Conservation (phyloP, 2,113 vertebrate species). For the Hystrix brachyura region DNA sequence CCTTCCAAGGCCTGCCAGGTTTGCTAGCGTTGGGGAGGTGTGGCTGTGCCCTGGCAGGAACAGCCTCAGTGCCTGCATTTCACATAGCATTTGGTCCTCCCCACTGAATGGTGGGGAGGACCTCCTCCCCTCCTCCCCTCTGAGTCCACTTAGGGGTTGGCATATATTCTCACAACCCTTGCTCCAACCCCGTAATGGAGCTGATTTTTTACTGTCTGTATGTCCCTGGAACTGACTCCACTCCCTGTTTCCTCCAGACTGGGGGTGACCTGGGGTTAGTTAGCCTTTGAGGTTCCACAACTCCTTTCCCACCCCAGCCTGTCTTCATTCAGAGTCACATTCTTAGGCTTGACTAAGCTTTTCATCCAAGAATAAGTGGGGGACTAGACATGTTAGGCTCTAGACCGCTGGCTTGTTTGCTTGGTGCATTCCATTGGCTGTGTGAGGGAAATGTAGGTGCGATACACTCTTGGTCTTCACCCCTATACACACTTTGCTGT, state of each 20-base stretch:
- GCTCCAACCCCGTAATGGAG: neutral
- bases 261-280: conserved; percentile 12
- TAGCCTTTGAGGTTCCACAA: neutral
- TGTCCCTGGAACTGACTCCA: neutral
- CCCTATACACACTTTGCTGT: conserved; percentile 5
- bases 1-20: conserved; percentile 60
- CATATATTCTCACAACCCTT: neutral
- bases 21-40: neutral
- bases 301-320: neutral
- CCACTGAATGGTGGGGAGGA: neutral
- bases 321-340: neutral
- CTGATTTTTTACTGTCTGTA: conserved; percentile 15
- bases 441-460: conserved; percentile 26
- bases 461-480: conserved; percentile 6
- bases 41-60: conserved; percentile 26
- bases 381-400: neutral
- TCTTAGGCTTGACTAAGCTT: conserved; percentile 22
- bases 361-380: neutral
- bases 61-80: conserved; percentile 4
- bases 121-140: neutral
- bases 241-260: neutral
- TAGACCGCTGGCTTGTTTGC: neutral
- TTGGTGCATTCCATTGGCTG: neutral
- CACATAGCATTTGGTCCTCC: conserved; percentile 45
- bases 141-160: neutral